Evolutionary conservation across 1,140 invertebrate genomes (phyloP), one percentile per base, ranked within the genome.

Genomic region (Penaeus vannamei): DNA sequence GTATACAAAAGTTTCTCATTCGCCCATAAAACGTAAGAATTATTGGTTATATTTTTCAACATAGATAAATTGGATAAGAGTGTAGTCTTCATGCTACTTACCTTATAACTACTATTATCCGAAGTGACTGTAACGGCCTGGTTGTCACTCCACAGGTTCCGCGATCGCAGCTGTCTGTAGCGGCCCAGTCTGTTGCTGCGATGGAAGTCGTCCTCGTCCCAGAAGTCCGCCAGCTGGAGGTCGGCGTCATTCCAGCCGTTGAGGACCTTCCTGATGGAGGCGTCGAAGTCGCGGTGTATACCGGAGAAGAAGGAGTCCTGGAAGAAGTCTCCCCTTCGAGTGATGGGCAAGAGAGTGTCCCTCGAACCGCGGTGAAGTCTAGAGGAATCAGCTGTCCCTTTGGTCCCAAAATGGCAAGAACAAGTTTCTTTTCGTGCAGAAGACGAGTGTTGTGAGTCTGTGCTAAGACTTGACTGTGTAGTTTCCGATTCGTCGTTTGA

Each of bases 101-200:
- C 87, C 87, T 89, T 89, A 60, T 89, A 80, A 36, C 29, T n/a
- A 19, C 32, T 76, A 72, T 89, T 61, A 36, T 89, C 81, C 20
- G 46, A 61, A 8, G 87, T 84, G 26, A 84, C 81, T 8, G 81
- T 89, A 22, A 84, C 32, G 59, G 87, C 87, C 66, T 84, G 87
- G 59, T 79, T 89, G 69, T 89, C 82, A 5, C 72, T 80, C 10
- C 60, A 46, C n/a, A 84, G 32, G 59, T 89, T 29, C 2, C 29
- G 46, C 4, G 81, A 36, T 36, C 87, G 42, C 29, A 89, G 66
- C 12, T 76, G 82, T 32, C 82, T 89, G 82, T 89, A 89, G 66
- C 87, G 87, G 20, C 36, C 79, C 29, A 89, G 61, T 32, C 83
- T 84, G 53, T 61, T 76, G 32, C 59, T 29, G 29, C 23, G 62